Evolutionary conservation across 2,888 invertebrate genomes (phyloP), one percentile per base, ranked within the genome.

Genomic region (Drosophila nigricruria): DNA sequence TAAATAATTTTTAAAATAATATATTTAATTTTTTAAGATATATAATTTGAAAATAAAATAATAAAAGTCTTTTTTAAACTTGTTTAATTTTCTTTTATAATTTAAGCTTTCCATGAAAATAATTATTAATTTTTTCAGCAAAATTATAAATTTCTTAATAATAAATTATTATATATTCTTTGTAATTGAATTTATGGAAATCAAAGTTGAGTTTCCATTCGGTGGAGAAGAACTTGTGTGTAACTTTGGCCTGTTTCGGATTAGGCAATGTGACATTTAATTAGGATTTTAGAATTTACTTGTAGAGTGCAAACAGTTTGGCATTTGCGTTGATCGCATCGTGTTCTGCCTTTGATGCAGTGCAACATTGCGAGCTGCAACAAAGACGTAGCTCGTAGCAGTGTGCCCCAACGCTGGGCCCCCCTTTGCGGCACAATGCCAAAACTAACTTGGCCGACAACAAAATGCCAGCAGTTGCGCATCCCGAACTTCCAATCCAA

Each of bases 371-470:
- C 9, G 38, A 58, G 47, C 40, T 63, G 59, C 58, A 49, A 52
- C 73, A 73, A 60, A 58, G 71, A 43, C 43, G 20, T 30, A 58
- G 62, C 38, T 42, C 9, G 16, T 36, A 47, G 40, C 40, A 47
- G 40, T 61, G 70, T 25, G 57, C 30, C 58, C 9, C 45, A 4
- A 14, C 45, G 25, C 45, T 14, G 25, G 9, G 27, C 12, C 14
- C 18, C 18, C 32, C 25, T 12, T 34, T 23, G 27, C 25, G 45
- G 36, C 56, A 38, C 68, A 70, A 52, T 57, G 25, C 43, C 60
- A 67, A 68, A 77, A 65, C 73, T 59, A 62, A 77, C 69, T 77
- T 77, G 69, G 65, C 65, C 60, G 67, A 40, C 75, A 72, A 63
- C 77, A 57, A 52, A 76, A 67, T 72, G 52, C 67, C 75, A 62